A percentile compares a stretch with the other conserved stretches of the same genome.
Conservation (phyloP, 2,888 invertebrate genomes). For the Gibbula magus region DNA sequence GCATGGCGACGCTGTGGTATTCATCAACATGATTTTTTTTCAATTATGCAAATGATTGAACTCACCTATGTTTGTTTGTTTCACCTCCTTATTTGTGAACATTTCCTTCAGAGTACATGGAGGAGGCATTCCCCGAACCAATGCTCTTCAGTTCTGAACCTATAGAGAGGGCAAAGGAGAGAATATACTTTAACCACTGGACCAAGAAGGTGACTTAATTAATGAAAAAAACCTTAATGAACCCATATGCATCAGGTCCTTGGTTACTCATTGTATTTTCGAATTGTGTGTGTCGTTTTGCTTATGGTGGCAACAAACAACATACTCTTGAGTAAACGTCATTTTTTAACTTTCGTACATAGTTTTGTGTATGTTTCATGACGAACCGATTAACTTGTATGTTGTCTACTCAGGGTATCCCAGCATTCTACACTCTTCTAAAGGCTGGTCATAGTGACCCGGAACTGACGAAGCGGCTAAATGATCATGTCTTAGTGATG, state of each 20-base stretch:
- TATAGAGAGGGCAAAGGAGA: conserved; percentile 46
- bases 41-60: no score
- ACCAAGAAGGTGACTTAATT: conserved; percentile 37
- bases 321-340: no score
- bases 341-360: no score
- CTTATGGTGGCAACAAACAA: no score
- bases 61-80: neutral
- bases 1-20: no score
- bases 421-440: conserved; percentile 44
- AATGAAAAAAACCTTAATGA: no score
- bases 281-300: no score
- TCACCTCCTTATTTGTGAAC: neutral
- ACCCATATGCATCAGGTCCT: no score
- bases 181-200: conserved; percentile 47
- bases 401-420: conserved; percentile 36
- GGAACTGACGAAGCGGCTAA: conserved; percentile 31
- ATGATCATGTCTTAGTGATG: conserved; percentile 33
- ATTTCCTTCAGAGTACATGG: conserved; percentile 77
- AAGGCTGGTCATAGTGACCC: conserved; percentile 33
- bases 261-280: no score
- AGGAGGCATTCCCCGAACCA: conserved; percentile 78
- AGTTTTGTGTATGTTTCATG: no score
- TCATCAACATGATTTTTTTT: no score
- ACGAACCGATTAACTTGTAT: no score
- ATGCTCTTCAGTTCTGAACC: conserved; percentile 76